Evolutionary conservation across 2,888 invertebrate species (phyloP).

Genomic region (Carterocephalus palaemon): DNA sequence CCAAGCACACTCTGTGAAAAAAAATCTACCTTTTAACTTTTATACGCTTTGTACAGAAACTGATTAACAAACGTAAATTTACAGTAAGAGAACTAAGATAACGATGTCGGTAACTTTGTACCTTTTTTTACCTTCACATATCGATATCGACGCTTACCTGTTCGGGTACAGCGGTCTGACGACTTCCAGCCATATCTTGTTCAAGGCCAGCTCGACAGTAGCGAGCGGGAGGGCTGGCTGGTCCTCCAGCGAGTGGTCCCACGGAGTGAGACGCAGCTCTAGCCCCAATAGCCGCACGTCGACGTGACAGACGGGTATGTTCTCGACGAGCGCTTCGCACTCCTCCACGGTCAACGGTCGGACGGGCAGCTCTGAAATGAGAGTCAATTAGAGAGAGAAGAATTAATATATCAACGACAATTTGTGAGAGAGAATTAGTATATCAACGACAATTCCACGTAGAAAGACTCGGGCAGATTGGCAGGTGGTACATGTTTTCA

Average conservation of each 20-base stretch:
- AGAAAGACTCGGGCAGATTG: too few species aligned
- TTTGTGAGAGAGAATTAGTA: too few species aligned
- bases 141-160: slow-evolving; percentile 41
- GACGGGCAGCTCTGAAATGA: slow-evolving; percentile 43
- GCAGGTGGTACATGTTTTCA: too few species aligned
- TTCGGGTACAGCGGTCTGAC: slow-evolving; percentile 57
- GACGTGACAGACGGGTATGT: slow-evolving; percentile 52
- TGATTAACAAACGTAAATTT: too few species aligned
- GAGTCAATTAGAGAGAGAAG: too few species aligned
- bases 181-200: slow-evolving; percentile 36
- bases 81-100: too few species aligned
- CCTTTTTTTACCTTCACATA: not conserved
- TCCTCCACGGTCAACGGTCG: slow-evolving; percentile 63
- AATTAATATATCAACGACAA: too few species aligned
- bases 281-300: slow-evolving; percentile 41
- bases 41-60: too few species aligned
- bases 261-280: slow-evolving; percentile 44
- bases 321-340: slow-evolving; percentile 55
- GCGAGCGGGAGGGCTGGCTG: slow-evolving; percentile 33
- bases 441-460: too few species aligned
- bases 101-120: too few species aligned
- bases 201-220: slow-evolving; percentile 44
- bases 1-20: slow-evolving; percentile 56
- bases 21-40: too few species aligned
- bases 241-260: slow-evolving; percentile 47